Conservation (phyloP, 2,888 invertebrate genomes). For the Colostygia pectinataria region DNA sequence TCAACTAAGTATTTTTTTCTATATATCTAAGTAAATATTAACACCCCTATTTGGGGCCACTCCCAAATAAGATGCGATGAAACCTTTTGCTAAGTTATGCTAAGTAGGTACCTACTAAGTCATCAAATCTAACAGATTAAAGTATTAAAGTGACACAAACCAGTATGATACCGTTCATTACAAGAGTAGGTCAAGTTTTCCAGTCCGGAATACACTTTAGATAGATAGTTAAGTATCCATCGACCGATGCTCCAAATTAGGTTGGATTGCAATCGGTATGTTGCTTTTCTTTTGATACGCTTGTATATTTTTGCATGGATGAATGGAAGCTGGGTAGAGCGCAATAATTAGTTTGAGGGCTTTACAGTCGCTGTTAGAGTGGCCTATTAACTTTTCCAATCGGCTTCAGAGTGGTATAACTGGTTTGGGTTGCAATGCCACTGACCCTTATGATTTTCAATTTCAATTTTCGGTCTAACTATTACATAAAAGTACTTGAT, state of each 20-base stretch:
- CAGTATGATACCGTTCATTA: neutral
- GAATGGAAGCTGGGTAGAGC: constrained; percentile 2
- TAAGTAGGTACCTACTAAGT: too few species aligned
- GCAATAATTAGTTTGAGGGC: constrained; percentile 10
- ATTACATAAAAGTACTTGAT: too few species aligned
- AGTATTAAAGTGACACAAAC: neutral
- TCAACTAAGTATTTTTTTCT: too few species aligned
- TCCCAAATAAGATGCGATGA: too few species aligned
- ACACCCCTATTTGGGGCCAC: too few species aligned
- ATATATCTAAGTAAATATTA: too few species aligned
- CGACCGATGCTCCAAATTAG: constrained; percentile 6
- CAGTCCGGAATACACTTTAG: neutral
- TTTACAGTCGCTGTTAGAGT: neutral
- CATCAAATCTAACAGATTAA: too few species aligned
- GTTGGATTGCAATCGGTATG: constrained; percentile 7
- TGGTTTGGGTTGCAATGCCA: neutral
- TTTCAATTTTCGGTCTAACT: too few species aligned
- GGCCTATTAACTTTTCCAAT: neutral
- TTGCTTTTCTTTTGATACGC: constrained; percentile 13
- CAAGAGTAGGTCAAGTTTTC: neutral
- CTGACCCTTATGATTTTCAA: too few species aligned
- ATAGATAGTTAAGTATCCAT: constrained; percentile 9
- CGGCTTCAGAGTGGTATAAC: neutral
- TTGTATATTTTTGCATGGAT: constrained; percentile 5
- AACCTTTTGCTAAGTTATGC: too few species aligned